These are phyloP conservation scores for Trachops cirrhosus DNA, from an alignment of 2,797 vertebrate genomes.

Conservation along the genomic window DNA sequence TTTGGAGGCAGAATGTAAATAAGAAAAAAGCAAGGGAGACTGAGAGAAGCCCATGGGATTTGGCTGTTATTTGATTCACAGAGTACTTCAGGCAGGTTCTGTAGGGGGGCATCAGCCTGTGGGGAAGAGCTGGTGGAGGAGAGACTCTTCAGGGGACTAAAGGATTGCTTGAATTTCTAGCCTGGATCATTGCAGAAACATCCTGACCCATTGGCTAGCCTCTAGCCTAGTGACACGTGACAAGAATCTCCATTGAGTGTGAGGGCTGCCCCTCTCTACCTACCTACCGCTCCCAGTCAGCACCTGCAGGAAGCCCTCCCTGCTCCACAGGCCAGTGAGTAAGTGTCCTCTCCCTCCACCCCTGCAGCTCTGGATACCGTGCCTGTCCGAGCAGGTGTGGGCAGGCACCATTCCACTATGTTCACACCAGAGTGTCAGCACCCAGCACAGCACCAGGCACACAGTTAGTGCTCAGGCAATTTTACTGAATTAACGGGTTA, in stretches of 20 bases:
- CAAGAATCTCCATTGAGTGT: neutral
- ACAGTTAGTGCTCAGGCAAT: neutral
- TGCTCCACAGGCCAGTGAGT: neutral
- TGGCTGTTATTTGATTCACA: neutral
- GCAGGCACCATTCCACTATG: fast-evolving
- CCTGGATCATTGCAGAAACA: neutral
- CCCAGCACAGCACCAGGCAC: neutral
- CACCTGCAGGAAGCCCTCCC: neutral
- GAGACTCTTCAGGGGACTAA: neutral
- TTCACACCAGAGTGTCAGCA: neutral
- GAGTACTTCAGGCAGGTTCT: neutral
- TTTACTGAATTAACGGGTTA: neutral
- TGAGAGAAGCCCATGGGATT: neutral
- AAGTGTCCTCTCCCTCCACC: too few relatives aligned
- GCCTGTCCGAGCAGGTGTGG: fast-evolving
- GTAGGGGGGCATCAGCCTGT: neutral
- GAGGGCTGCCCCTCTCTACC: neutral
- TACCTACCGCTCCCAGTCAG: neutral
- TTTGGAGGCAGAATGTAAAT: neutral
- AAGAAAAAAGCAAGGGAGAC: neutral
- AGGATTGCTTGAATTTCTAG: neutral
- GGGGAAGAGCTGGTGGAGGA: neutral
- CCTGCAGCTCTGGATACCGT: neutral
- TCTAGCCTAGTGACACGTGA: neutral
- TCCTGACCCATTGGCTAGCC: neutral